phyloP scores from a whole-genome alignment of 2,113 vertebrate species.

The Phylloscopus trochilus region DNA sequence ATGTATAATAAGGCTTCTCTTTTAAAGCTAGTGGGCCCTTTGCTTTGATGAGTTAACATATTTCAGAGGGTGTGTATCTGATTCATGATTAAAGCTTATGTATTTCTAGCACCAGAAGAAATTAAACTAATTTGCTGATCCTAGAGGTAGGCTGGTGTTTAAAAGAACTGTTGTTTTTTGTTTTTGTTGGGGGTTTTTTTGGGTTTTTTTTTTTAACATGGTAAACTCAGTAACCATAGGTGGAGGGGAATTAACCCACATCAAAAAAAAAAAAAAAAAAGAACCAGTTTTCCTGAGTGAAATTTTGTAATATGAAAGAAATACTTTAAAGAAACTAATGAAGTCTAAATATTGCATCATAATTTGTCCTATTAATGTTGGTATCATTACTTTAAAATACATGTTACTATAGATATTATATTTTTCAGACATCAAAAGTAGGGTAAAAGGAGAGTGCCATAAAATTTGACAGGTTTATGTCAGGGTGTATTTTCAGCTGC shows the following conservation, averaged over 20 bases:
- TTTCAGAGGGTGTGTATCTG: slow-evolving; percentile 55
- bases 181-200: too few species aligned
- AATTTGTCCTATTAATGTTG: slow-evolving; percentile 31
- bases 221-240: slow-evolving; percentile 44
- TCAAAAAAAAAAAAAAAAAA: slow-evolving; percentile 27
- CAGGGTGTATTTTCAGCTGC: background rate
- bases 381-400: slow-evolving; percentile 27
- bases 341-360: slow-evolving; percentile 44
- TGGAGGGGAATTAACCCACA: slow-evolving; percentile 44
- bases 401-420: background rate
- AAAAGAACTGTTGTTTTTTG: background rate
- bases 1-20: slow-evolving; percentile 26
- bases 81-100: slow-evolving; percentile 56
- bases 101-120: slow-evolving; percentile 57
- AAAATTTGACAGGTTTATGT: background rate
- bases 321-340: slow-evolving; percentile 38
- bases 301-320: slow-evolving; percentile 48
- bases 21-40: slow-evolving; percentile 7
- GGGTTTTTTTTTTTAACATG: slow-evolving; percentile 23
- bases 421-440: slow-evolving; percentile 10
- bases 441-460: background rate
- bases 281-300: slow-evolving; percentile 21
- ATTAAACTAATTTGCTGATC: slow-evolving; percentile 50
- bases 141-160: slow-evolving; percentile 23
- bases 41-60: slow-evolving; percentile 55